A percentile compares a stretch with the other conserved stretches of the same genome.
Conservation (phyloP, 2,797 vertebrate genomes). For the Chelidonichthys spinosus region DNA sequence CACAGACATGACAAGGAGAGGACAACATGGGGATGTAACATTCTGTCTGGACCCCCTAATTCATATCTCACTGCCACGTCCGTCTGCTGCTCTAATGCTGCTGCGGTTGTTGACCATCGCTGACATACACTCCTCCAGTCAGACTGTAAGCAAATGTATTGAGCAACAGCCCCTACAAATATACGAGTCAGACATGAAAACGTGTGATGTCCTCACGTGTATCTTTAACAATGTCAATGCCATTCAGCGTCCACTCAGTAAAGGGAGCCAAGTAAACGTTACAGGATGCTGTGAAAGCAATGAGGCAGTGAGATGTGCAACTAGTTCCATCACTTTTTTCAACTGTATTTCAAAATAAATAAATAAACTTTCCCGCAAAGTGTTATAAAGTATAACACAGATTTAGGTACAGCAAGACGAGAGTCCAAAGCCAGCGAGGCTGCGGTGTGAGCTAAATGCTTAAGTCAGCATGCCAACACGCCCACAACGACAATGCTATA, state of each 20-base stretch:
- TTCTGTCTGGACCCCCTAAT: constrained; percentile 41
- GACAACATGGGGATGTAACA: constrained; percentile 15
- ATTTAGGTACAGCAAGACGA: neutral
- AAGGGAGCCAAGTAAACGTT: constrained; percentile 52
- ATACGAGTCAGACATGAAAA: constrained; percentile 52
- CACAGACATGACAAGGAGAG: constrained; percentile 51
- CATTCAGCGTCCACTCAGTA: constrained; percentile 57
- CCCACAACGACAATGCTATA: neutral
- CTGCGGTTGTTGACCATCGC: constrained; percentile 29
- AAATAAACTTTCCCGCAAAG: neutral
- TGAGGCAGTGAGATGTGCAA: constrained; percentile 39
- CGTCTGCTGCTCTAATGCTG: too few species aligned
- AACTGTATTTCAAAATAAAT: neutral
- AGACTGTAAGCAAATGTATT: constrained; percentile 26
- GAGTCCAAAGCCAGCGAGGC: neutral
- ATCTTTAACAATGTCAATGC: constrained; percentile 69
- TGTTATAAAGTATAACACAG: neutral
- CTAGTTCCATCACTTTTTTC: neutral
- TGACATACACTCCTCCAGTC: constrained; percentile 28
- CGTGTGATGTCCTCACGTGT: constrained; percentile 66
- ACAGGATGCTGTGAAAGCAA: constrained; percentile 49
- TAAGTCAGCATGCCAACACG: neutral
- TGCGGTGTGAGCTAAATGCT: neutral
- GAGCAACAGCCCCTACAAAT: constrained; percentile 45
- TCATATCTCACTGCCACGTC: constrained; percentile 50